These are phyloP conservation scores for Scrobipalpa atriplicella DNA, from an alignment of 2,888 invertebrate species.

Conservation along the genomic window DNA sequence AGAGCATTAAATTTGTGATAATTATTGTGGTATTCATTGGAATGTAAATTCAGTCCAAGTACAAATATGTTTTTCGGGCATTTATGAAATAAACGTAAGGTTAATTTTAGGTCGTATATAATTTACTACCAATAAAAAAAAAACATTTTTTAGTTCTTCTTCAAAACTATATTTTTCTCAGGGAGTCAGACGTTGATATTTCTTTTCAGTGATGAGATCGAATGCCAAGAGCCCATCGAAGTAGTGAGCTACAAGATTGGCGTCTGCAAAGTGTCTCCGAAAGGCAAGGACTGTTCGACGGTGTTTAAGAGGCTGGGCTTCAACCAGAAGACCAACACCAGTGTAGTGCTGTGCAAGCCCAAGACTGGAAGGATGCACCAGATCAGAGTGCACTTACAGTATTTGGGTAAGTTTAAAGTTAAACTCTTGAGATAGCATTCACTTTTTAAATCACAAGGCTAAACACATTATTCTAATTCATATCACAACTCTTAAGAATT, in stretches of 20 bases:
- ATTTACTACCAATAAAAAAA: too few species aligned
- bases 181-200: background rate
- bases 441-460: too few species aligned
- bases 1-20: background rate
- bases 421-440: background rate
- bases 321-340: slow-evolving; percentile 94
- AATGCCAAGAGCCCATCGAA: slow-evolving; percentile 95
- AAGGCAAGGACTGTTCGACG: slow-evolving; percentile 96
- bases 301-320: slow-evolving; percentile 94
- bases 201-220: slow-evolving; percentile 86
- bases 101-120: too few species aligned
- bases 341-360: slow-evolving; percentile 96
- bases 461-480: too few species aligned
- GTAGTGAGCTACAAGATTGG: slow-evolving; percentile 98
- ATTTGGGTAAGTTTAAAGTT: slow-evolving; percentile 87
- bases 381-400: slow-evolving; percentile 99
- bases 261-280: slow-evolving; percentile 95
- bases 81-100: too few species aligned
- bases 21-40: background rate
- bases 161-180: background rate
- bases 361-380: slow-evolving; percentile 99
- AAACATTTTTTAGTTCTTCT: background rate
- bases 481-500: background rate
- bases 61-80: too few species aligned
- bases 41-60: background rate